Conservation (phyloP, 2,888 invertebrate genomes). For the Dicyrtomina minuta region DNA sequence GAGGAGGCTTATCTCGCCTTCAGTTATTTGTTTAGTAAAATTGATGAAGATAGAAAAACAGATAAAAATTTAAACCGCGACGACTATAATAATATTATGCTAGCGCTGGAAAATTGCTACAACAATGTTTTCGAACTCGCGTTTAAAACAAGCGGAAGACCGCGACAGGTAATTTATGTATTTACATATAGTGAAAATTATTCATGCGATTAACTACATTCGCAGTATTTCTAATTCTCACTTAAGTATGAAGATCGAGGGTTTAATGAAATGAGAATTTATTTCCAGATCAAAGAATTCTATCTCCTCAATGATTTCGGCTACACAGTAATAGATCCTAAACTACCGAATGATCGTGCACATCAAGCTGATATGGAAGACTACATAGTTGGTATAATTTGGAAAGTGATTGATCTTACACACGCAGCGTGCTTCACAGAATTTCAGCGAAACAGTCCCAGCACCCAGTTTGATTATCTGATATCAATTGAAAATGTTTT, state of each 20-base stretch:
- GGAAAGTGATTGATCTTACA: constrained; percentile 16
- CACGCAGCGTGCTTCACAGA: constrained; percentile 3
- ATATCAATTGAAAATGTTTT: constrained; percentile 11
- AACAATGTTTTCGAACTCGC: background rate
- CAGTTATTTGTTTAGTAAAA: background rate
- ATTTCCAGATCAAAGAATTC: background rate
- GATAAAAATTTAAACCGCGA: constrained; percentile 1
- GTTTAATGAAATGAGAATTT: background rate
- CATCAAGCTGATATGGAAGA: constrained; percentile 13
- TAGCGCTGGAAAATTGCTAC: background rate
- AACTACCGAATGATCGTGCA: constrained; percentile 5
- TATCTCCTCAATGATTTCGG: background rate
- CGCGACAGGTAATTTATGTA: background rate
- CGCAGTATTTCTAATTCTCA: no score
- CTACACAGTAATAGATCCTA: background rate
- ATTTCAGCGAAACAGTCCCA: background rate
- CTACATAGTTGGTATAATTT: constrained; percentile 16
- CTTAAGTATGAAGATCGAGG: background rate
- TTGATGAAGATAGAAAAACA: constrained; percentile 10
- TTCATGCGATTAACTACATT: no score
- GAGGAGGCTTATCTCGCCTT: constrained; percentile 18
- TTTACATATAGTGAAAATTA: background rate
- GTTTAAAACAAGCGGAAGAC: constrained; percentile 4
- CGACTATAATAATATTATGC: constrained; percentile 7
- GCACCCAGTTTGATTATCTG: constrained; percentile 14